phyloP scores from a whole-genome alignment of 2,113 vertebrate genomes.

The Hirundichthys speculiger region DNA sequence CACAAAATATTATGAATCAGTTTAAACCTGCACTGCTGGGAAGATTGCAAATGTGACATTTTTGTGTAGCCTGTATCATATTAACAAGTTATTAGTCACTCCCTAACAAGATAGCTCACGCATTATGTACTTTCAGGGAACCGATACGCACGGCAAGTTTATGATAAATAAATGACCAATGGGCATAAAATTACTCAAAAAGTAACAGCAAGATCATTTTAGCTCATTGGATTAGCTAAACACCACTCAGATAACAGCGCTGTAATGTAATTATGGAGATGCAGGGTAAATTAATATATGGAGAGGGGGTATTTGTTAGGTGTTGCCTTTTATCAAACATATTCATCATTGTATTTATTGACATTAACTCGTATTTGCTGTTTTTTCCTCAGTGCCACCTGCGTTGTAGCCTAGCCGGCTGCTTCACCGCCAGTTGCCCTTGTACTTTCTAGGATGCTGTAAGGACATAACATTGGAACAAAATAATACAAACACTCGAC shows the following conservation, averaged over 20 bases:
- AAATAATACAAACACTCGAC: too few species aligned
- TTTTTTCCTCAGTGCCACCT: too few species aligned
- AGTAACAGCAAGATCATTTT: slow-evolving; percentile 29
- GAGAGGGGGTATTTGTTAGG: slow-evolving; percentile 19
- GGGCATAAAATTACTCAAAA: slow-evolving; percentile 34
- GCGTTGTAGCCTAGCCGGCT: too few species aligned
- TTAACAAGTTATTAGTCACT: slow-evolving; percentile 45
- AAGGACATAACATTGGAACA: too few species aligned
- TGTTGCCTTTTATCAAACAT: slow-evolving; percentile 14
- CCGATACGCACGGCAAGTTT: slow-evolving; percentile 24
- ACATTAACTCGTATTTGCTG: not conserved
- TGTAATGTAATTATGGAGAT: slow-evolving; percentile 33
- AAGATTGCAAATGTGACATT: slow-evolving; percentile 16
- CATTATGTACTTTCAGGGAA: slow-evolving; percentile 43
- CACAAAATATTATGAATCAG: slow-evolving; percentile 47
- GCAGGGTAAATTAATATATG: slow-evolving; percentile 19
- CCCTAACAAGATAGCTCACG: slow-evolving; percentile 52
- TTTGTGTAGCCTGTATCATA: slow-evolving; percentile 11
- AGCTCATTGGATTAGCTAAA: slow-evolving; percentile 42
- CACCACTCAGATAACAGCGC: slow-evolving; percentile 21
- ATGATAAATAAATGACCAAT: slow-evolving; percentile 23
- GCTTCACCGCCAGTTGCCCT: too few species aligned
- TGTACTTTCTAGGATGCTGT: too few species aligned
- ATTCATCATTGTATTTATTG: slow-evolving; percentile 18
- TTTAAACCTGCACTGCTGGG: slow-evolving; percentile 38